phyloP scores from a whole-genome alignment of 2,113 vertebrate species.

The Tupaia chinensis region DNA sequence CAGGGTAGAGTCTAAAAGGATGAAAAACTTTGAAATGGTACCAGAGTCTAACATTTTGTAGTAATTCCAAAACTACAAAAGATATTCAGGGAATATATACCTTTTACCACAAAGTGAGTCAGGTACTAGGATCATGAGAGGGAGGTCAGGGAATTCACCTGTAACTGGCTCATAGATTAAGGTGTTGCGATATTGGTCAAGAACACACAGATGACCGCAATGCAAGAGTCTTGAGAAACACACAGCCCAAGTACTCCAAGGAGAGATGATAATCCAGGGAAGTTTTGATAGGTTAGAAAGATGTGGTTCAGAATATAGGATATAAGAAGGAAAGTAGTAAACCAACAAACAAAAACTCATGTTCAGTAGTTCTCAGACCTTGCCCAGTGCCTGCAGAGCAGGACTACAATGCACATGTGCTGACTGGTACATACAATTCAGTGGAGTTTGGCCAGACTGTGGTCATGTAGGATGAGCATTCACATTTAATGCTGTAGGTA shows the following conservation, averaged over 20 bases:
- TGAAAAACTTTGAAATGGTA: not conserved
- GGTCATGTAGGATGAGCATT: not conserved
- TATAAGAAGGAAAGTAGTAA: not conserved
- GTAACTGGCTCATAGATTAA: not conserved
- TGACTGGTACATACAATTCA: not conserved
- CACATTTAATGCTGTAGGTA: not conserved
- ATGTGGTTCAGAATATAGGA: not conserved
- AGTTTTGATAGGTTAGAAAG: not conserved
- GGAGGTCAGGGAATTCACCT: not conserved
- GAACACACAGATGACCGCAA: fast-evolving
- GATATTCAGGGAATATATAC: not conserved
- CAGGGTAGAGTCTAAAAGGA: not conserved
- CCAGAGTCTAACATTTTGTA: not conserved
- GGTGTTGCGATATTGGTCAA: not conserved
- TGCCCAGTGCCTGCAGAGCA: not conserved
- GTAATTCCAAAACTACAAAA: too few relatives aligned
- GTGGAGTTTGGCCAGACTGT: not conserved
- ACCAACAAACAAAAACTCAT: too few relatives aligned
- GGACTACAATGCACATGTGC: not conserved
- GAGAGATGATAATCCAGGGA: not conserved
- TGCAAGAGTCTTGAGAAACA: not conserved
- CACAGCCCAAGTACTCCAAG: not conserved
- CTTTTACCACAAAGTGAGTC: not conserved
- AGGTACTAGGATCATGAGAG: not conserved
- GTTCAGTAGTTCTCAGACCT: not conserved